Conservation (phyloP, 2,113 vertebrate species). For the Psittacula cyanocephala region DNA sequence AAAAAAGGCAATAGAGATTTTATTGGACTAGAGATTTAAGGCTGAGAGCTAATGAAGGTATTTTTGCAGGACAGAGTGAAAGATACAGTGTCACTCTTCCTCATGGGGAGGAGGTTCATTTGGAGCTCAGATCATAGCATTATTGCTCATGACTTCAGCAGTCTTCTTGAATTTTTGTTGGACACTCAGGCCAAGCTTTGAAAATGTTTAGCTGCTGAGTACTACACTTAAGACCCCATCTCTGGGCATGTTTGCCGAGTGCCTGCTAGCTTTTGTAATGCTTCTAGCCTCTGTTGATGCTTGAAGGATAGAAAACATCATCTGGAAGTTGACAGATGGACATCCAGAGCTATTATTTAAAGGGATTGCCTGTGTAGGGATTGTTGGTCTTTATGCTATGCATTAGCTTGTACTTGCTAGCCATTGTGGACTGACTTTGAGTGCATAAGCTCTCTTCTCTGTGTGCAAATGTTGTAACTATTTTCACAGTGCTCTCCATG, state of each 20-base stretch:
- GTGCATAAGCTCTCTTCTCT: background rate
- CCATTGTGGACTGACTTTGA: background rate
- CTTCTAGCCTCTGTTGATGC: background rate
- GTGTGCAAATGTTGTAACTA: background rate
- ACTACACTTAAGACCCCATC: background rate
- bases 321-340: background rate
- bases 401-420: rapidly evolving
- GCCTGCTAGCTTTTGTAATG: background rate
- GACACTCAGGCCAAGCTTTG: background rate
- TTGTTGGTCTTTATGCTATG: background rate
- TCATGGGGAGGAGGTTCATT: background rate
- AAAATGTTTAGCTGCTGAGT: background rate
- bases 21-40: background rate
- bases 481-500: background rate
- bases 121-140: background rate
- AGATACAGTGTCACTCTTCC: background rate
- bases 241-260: background rate
- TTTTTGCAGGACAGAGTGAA: background rate
- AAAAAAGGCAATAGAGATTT: background rate
- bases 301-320: background rate
- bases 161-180: background rate
- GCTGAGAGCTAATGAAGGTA: background rate
- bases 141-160: background rate
- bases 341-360: background rate
- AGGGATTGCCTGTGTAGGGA: background rate